phyloP scores from a whole-genome alignment of 35 echinoderm and acorn worm species.

The Heliocidaris erythrogramma region DNA sequence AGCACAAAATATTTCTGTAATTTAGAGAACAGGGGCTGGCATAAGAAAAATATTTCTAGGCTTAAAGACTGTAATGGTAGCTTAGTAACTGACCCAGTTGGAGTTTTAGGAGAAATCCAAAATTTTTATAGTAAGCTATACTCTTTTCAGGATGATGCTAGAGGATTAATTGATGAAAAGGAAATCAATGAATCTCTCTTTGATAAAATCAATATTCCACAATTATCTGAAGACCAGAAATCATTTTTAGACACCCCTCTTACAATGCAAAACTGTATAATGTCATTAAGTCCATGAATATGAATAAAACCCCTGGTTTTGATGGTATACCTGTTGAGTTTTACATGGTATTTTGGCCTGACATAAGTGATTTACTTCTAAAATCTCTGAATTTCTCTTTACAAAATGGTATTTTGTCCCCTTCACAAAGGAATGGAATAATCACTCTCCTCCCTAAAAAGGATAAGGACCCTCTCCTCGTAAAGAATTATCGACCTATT shows the following conservation, averaged over 20 bases:
- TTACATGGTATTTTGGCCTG: no score
- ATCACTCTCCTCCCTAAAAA: conserved; percentile 35
- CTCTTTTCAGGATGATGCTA: neutral
- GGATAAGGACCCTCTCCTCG: neutral
- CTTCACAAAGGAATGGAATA: conserved; percentile 41
- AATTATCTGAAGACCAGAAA: conserved; percentile 52
- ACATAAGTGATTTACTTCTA: no score
- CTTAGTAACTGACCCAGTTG: conserved; percentile 5
- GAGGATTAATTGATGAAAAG: neutral
- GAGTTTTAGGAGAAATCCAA: conserved; percentile 15
- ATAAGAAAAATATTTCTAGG: conserved; percentile 31
- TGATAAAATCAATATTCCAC: conserved; percentile 37
- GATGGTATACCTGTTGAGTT: no score
- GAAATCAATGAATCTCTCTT: neutral
- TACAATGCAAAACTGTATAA: conserved; percentile 13
- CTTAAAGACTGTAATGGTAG: neutral
- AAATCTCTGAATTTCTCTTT: conserved; percentile 27
- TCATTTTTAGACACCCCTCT: conserved; percentile 15
- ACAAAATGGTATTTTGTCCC: conserved; percentile 45
- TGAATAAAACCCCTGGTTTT: neutral
- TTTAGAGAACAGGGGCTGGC: neutral
- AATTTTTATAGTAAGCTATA: conserved; percentile 9
- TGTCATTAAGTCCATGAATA: conserved; percentile 46
- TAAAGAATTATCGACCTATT: no score
- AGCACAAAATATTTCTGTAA: no score